Evolutionary conservation across 2,888 invertebrate species (phyloP).

Genomic region (Ochropacha duplaris): DNA sequence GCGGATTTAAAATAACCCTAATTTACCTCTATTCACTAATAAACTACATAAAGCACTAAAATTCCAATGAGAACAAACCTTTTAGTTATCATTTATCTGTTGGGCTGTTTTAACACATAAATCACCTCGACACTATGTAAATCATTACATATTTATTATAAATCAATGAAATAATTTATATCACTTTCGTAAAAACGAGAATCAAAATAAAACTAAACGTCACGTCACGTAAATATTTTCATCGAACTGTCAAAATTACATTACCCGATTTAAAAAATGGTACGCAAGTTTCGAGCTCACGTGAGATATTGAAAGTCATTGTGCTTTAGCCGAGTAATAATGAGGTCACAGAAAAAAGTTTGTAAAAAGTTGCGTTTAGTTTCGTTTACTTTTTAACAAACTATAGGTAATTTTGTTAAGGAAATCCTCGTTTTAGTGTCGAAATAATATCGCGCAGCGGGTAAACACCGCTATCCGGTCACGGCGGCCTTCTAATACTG

Average conservation of each 20-base stretch:
- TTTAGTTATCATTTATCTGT: background rate
- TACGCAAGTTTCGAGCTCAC: slow-evolving; percentile 19
- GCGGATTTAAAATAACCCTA: background rate
- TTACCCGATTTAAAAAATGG: slow-evolving; percentile 41
- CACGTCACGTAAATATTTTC: slow-evolving; percentile 67
- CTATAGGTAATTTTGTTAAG: slow-evolving; percentile 12
- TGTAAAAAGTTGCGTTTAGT: slow-evolving; percentile 27
- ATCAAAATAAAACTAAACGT: slow-evolving; percentile 26
- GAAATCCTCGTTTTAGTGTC: slow-evolving; percentile 21
- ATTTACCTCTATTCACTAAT: background rate
- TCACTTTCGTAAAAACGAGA: background rate
- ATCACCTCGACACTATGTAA: background rate
- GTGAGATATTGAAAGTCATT: slow-evolving; percentile 22
- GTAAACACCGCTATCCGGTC: slow-evolving; percentile 59
- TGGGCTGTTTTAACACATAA: background rate
- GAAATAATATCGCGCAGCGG: slow-evolving; percentile 34
- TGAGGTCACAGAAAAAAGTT: slow-evolving; percentile 21
- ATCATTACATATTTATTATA: background rate
- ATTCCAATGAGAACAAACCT: background rate
- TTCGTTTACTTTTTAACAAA: slow-evolving; percentile 13
- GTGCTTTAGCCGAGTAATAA: slow-evolving; percentile 29
- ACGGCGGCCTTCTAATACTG: slow-evolving; percentile 76
- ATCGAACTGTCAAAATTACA: slow-evolving; percentile 71
- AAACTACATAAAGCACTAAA: background rate
- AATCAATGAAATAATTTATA: background rate